phyloP scores from a whole-genome alignment of 2,888 invertebrate species.

The Megamerina dolium region DNA sequence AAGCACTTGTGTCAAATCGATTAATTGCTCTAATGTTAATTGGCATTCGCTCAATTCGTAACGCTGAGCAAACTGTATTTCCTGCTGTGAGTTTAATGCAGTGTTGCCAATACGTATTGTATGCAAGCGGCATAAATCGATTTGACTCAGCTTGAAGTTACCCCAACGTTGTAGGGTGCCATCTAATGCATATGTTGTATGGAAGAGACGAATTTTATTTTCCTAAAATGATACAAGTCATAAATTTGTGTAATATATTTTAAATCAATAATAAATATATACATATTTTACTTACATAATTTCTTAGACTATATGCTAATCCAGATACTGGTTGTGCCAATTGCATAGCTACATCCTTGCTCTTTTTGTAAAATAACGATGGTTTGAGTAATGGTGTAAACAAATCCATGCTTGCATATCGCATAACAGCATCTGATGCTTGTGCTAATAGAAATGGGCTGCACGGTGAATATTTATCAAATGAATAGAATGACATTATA shows the following conservation, averaged over 20 bases:
- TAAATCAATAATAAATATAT: constrained; percentile 4
- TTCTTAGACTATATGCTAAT: constrained; percentile 4
- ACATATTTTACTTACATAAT: neutral
- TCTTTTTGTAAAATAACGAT: constrained; percentile 43
- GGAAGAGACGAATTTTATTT: constrained; percentile 26
- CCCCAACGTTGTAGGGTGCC: constrained; percentile 39
- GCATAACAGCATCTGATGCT: constrained; percentile 39
- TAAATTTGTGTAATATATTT: neutral
- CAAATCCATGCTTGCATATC: constrained; percentile 38
- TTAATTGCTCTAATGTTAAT: constrained; percentile 38
- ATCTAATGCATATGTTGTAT: constrained; percentile 30
- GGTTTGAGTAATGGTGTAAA: constrained; percentile 37
- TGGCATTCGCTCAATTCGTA: constrained; percentile 28
- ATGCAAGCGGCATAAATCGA: constrained; percentile 35
- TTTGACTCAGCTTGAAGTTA: constrained; percentile 27
- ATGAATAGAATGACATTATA: constrained; percentile 54
- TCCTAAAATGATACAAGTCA: constrained; percentile 8
- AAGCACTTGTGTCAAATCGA: constrained; percentile 33
- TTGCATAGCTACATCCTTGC: constrained; percentile 29
- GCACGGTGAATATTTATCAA: constrained; percentile 52
- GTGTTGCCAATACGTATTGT: neutral
- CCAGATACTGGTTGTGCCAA: constrained; percentile 19
- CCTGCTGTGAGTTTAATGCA: constrained; percentile 12
- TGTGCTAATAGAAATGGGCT: constrained; percentile 43
- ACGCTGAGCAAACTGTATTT: constrained; percentile 18